A percentile compares a stretch with the other conserved stretches of the same genome.
Evolutionary conservation across 2,797 vertebrate species (phyloP).

Genomic region (Lepilemur septentrionalis): DNA sequence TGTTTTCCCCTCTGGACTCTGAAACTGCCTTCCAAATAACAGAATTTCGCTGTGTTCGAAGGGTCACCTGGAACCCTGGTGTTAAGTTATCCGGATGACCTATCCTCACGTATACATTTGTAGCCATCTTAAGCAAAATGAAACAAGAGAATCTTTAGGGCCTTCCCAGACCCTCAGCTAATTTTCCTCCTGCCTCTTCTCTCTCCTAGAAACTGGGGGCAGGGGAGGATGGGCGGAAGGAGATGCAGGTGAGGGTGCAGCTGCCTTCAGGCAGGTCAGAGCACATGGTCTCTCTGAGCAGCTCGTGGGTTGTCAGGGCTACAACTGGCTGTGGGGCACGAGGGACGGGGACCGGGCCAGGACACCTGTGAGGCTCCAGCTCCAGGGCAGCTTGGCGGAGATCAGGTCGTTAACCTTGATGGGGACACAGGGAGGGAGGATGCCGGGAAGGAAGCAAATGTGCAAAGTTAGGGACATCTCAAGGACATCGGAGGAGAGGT

Average conservation of each 20-base stretch:
- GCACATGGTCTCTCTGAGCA: not conserved
- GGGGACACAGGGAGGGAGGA: not conserved
- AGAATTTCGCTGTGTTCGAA: not conserved
- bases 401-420: no score
- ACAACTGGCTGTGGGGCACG: not conserved
- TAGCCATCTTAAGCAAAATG: not conserved
- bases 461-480: not conserved
- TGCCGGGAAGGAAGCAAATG: not conserved
- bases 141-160: not conserved
- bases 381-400: no score
- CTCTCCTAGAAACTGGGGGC: no score
- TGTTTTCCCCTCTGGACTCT: not conserved
- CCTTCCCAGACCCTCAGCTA: not conserved
- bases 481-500: not conserved
- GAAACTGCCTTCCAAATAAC: not conserved
- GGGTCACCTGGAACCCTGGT: not conserved
- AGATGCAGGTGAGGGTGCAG: not conserved
- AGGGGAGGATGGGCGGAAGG: not conserved
- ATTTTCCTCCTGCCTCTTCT: not conserved
- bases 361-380: not conserved
- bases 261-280: not conserved
- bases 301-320: not conserved
- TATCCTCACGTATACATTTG: not conserved
- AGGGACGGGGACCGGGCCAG: not conserved
- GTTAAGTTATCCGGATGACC: no score